A percentile compares a stretch with the other conserved stretches of the same genome.
Conservation (phyloP, 2,113 vertebrate genomes). For the Girardinichthys multiradiatus region DNA sequence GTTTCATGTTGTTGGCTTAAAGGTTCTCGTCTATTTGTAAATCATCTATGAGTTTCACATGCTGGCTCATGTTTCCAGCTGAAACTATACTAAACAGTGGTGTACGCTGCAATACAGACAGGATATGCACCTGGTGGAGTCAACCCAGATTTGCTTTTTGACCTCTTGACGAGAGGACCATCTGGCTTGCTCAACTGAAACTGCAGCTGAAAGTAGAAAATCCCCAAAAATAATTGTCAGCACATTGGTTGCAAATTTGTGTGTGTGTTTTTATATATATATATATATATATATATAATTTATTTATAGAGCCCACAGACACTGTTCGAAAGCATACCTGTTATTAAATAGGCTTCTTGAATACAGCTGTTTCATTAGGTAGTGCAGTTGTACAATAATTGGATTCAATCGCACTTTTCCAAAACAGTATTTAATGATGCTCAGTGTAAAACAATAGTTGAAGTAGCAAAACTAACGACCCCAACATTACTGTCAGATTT, state of each 20-base stretch:
- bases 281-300: too few relatives aligned
- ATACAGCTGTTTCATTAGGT: too few relatives aligned
- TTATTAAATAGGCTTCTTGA: neutral
- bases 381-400: too few relatives aligned
- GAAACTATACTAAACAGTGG: slow-evolving; percentile 65
- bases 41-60: slow-evolving; percentile 32
- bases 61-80: slow-evolving; percentile 62
- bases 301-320: neutral
- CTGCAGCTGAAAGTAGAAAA: slow-evolving; percentile 24
- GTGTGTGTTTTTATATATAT: too few relatives aligned
- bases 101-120: slow-evolving; percentile 56
- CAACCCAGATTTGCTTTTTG: slow-evolving; percentile 41
- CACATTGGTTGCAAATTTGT: neutral
- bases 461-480: too few relatives aligned
- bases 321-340: neutral
- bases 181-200: slow-evolving; percentile 41
- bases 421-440: too few relatives aligned
- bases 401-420: too few relatives aligned
- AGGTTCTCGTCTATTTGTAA: slow-evolving; percentile 5
- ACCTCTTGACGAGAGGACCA: too few relatives aligned
- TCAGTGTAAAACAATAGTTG: too few relatives aligned
- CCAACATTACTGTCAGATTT: too few relatives aligned
- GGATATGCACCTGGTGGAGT: slow-evolving; percentile 68
- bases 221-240: neutral
- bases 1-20: neutral